Base-by-base conservation (phyloP, 1,140 invertebrate species). In the Maniola jurtina region DNA sequence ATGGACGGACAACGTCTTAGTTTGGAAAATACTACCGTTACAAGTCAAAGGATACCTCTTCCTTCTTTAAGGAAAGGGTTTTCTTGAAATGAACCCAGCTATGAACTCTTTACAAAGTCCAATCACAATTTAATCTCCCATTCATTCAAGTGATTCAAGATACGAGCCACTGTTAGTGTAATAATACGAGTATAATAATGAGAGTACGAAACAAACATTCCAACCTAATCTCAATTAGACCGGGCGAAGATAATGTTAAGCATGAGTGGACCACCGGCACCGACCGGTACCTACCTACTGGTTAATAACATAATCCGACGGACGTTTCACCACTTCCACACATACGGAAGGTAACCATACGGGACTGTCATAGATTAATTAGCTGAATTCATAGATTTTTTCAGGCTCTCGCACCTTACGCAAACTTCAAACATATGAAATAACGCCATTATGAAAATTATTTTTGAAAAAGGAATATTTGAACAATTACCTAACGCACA, bases 181-280 rank as follows among this genome's bases (percentile, higher is more conserved):
- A 25, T 25, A 25, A 25, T 25, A 25, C 25, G 25, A 14, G 11
- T 50, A 55, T 61, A 61, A 61, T 25, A 59, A 33, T 61, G 40
- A 48, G 5, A 14, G 42, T 55, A 61, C 25, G 42, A 33, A 48
- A 48, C 54, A 55, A 61, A 48, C 58, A 61, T 61, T 47, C 40
- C 42, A 61, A 34, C 45, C 58, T 61, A 47, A 61, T 61, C 58
- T 48, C 42, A 48, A 61, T 61, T 47, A 48, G 58, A 48, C 25
- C 42, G 45, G 25, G 25, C 42, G 7, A 34, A 48, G 60, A 35
- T 61, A 47, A 61, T 61, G 33, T 61, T 48, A 33, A 35, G 58
- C 58, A 47, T 16, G 59, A 35, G 33, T 33, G 47, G 60, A 61
- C 60, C 60, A 61, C 60, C 60, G 60, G 15, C 14, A 8, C 6